Base-by-base conservation (phyloP, 2,113 vertebrate genomes). In the Syngnathus typhle region DNA sequence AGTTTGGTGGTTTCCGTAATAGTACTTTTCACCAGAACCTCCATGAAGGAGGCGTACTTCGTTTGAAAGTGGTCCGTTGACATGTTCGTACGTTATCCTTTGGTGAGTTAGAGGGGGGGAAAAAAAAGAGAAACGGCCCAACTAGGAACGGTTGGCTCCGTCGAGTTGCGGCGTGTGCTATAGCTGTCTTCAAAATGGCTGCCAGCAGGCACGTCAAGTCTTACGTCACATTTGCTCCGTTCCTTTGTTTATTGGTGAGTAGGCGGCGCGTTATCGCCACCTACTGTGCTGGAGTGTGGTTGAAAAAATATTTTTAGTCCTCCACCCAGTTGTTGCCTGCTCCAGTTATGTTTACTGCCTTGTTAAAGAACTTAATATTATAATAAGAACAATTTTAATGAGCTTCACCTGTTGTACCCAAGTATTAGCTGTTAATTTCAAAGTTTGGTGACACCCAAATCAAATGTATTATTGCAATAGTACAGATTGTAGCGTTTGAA, bases 1-100 rank as follows among this genome's bases (percentile, higher is more conserved):
- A 91, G 87, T 87, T 88, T 87, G 1, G 82, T 89, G 3, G 90
- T 88, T 70, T 92, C 90, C 0, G 79, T 79, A 3, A 91, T 71
- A 0, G 88, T 86, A 5, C 73, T 77, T 60, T 83, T 85, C 1
- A 92, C 67, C 65, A 90, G 78, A 15, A 61, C 76, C 66, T 90
- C 88, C 90, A 92, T 90, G 0, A 88, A 75, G 1, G 82, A 81
- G 18, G 88, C 60, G 58, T 88, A 89, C 63, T 87, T 88, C 1
- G 64, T 67, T 64, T 88, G 84, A 38, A 90, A 88, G 19, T 85
- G 84, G 7, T 68, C 84, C 51, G 73, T 60, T 1, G 85, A 85
- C 88, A 89, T 89, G 2, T 69, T 76, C 12, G 2, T 12, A 3
- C 4, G 6, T 68, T 6, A 10, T 6, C 1, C 7, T 10, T n/a